A percentile compares a stretch with the other conserved stretches of the same genome.
phyloP scores from a whole-genome alignment of 2,888 invertebrate genomes.

The Tinea trinotella region DNA sequence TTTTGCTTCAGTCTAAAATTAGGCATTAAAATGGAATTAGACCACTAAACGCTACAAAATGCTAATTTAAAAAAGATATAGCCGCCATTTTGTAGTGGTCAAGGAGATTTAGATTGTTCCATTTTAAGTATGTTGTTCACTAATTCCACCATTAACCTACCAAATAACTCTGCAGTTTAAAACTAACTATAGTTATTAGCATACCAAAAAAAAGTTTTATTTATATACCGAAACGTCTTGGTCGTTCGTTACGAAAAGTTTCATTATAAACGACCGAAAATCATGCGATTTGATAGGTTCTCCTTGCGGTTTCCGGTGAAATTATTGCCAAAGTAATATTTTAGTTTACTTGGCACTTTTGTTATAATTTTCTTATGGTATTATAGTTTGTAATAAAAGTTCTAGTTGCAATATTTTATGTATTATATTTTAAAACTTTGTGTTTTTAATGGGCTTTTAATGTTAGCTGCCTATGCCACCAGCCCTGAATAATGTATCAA shows the following conservation, averaged over 20 bases:
- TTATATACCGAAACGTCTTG: constrained; percentile 21
- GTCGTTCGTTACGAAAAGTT: constrained; percentile 27
- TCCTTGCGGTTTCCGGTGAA: not conserved
- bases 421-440: too few species aligned
- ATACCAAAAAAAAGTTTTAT: constrained; percentile 22
- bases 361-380: not conserved
- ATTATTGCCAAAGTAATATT: constrained; percentile 10
- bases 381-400: too few species aligned
- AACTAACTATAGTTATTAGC: constrained; percentile 18
- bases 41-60: too few species aligned
- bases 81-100: not conserved
- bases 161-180: not conserved
- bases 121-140: not conserved
- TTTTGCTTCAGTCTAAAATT: too few species aligned
- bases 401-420: too few species aligned
- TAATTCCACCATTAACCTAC: constrained; percentile 12
- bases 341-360: not conserved
- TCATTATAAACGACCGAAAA: constrained; percentile 42
- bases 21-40: too few species aligned
- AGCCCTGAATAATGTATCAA: too few species aligned
- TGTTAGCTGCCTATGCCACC: too few species aligned
- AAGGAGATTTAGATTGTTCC: not conserved
- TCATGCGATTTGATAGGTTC: constrained; percentile 29
- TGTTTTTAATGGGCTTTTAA: too few species aligned
- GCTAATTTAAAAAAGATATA: not conserved